A percentile compares a stretch with the other conserved stretches of the same genome.
Evolutionary conservation across 1,140 invertebrate species (phyloP).

Genomic region (Prorops nasuta): DNA sequence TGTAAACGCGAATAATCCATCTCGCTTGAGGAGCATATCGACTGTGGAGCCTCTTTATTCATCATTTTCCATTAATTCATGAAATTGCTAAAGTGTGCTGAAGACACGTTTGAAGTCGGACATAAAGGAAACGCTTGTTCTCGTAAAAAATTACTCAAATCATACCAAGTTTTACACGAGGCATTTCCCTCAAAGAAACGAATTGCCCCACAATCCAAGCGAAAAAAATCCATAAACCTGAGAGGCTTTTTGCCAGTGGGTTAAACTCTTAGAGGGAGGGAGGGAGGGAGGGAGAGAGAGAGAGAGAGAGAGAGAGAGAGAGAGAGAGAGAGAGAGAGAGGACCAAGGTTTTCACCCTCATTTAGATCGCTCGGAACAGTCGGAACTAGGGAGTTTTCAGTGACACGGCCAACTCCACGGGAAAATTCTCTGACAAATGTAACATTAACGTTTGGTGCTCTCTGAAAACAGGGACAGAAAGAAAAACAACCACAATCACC

Average conservation of each 20-base stretch:
- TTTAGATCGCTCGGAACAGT: not conserved
- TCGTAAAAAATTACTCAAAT: not conserved
- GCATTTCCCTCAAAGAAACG: not conserved
- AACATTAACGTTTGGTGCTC: not conserved
- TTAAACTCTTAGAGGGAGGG: not conserved
- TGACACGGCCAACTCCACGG: too few relatives aligned
- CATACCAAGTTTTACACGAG: too few relatives aligned
- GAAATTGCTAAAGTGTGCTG: not conserved
- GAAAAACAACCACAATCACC: too few relatives aligned
- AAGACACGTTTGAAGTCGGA: not conserved
- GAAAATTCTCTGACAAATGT: not conserved
- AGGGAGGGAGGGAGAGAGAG: not conserved
- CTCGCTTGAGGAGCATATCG: too few relatives aligned
- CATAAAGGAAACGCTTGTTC: not conserved
- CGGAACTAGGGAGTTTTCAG: too few relatives aligned
- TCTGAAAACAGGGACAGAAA: not conserved
- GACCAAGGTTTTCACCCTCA: not conserved
- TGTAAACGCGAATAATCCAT: too few relatives aligned
- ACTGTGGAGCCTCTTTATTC: not conserved
- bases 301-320: not conserved
- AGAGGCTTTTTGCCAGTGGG: not conserved
- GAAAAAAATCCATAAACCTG: not conserved
- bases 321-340: not conserved
- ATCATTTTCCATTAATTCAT: not conserved
- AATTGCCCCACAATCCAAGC: not conserved